Evolutionary conservation across 2,797 vertebrate species (phyloP), one percentile per base, ranked within the genome.

Genomic region (Anguilla marmorata): DNA sequence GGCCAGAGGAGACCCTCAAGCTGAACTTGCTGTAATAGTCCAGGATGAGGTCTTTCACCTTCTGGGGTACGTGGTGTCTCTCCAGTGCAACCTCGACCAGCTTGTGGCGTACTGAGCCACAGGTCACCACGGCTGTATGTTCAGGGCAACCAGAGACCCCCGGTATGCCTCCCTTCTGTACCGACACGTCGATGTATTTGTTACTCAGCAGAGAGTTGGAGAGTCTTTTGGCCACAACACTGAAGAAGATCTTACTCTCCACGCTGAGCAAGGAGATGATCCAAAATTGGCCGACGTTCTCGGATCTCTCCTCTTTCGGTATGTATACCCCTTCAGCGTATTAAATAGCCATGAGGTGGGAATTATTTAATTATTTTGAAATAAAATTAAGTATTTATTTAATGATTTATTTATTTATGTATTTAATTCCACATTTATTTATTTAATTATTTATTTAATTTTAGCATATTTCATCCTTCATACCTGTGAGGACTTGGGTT

Each of bases 41-140:
- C 19, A 3, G 63, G 63, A 69, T 69, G 63, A 69, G 63, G 63
- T 69, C 24, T 69, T 69, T 69, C 63, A 69, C 19, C 63, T 69
- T 69, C 63, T 69, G 63, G 63, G 63, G 63, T 27, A 69, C 24
- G 16, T 69, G 63, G 63, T 69, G 63, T 69, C 16, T 69, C 63
- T 69, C 63, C 63, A 69, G 16, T 45, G 58, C 50, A n/a, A 30
- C 69, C 24, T 52, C 41, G 0, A 86, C 45, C 86, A 86, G 86
- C 50, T 86, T 86, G 41, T 86, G 86, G 86, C 66, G 48, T 76
- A 76, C 74, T 33, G 86, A 86, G 86, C 69, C 33, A 45, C 76
- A 86, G 7, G 41, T 74, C n/a, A 86, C 85, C 41, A 86, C 37
- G 41, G 60, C 60, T 69, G 58, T 66, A 21, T 48, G 56, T n/a